Percentiles rank a stretch among this genome's conserved stretches.
These are phyloP conservation scores for Mirounga angustirostris DNA, from an alignment of 2,113 vertebrate genomes.

Conservation along the genomic window DNA sequence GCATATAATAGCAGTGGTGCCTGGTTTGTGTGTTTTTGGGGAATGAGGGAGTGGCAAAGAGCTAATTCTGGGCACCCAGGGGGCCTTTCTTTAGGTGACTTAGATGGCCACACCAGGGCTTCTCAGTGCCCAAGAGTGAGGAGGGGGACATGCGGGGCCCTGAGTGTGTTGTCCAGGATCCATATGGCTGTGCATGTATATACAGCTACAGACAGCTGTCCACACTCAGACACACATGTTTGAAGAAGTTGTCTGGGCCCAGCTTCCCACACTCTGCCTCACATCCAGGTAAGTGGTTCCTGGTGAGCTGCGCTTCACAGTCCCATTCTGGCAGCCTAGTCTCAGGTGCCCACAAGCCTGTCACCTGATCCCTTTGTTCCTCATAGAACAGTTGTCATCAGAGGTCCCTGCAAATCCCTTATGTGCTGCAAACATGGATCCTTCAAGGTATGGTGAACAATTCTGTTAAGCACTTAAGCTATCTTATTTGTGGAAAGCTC, in stretches of 20 bases:
- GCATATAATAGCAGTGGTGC: not conserved
- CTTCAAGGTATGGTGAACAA: not conserved
- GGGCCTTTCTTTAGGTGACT: not conserved
- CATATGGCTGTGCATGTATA: not conserved
- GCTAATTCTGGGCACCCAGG: not conserved
- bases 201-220: not conserved
- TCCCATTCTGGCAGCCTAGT: not conserved
- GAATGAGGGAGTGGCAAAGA: not conserved
- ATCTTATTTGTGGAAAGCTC: not conserved
- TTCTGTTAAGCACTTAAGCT: not conserved
- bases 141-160: slow-evolving; percentile 15
- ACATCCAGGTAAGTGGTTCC: slow-evolving; percentile 22
- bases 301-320: not conserved
- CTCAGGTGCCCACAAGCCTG: too few species aligned
- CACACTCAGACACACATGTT: not conserved
- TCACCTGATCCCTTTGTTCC: not conserved
- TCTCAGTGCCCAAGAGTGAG: not conserved
- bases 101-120: not conserved
- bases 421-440: not conserved
- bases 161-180: not conserved
- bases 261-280: not conserved
- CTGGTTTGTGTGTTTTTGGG: not conserved
- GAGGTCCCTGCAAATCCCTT: not conserved
- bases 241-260: not conserved
- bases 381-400: not conserved